Base-by-base conservation (phyloP, 2,113 vertebrate genomes). In the Amazona guildingii region DNA sequence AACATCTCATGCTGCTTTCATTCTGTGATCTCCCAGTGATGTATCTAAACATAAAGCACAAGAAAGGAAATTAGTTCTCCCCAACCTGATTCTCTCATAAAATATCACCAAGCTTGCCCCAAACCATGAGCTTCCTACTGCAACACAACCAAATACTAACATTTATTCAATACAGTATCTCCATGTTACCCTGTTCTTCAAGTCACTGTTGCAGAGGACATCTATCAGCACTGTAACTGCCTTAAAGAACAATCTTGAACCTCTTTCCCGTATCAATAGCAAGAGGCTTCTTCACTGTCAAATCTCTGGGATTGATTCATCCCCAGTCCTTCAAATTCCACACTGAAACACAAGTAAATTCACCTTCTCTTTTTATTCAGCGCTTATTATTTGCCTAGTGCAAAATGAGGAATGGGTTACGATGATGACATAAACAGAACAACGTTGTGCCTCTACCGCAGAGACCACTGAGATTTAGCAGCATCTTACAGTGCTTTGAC, bases 1-100 rank as follows among this genome's bases (percentile, higher is more conserved):
- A 91, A 84, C 63, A 96, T 86, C 74, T 97, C 82, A 97, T 91
- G 88, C 87, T 94, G 64, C 59, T 93, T 94, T 92, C 94, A 95
- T 96, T 78, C 76, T 94, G 59, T 46, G 94, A 83, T 77, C 77
- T 83, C 83, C 41, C 84, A 80, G 52, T 74, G 77, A 92, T 2
- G 10, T 94, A 93, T 83, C 97, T 97, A 94, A 88, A 94, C 31
- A 66, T 16, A 90, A 93, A 92, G 51, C 10, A 83, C n/a, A 86
- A 95, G 20, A 93, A 86, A 9, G 27, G 23, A 90, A 93, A 70
- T 92, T 54, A 83, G 13, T 52, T 74, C 83, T 37, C 15, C 7
- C 29, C 13, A 20, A 3, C 1, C 4, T 11, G 17, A 88, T 37
- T 31, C 54, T 19, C 41, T 64, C 73, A 43, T 28, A 72, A 63